Base-by-base conservation (phyloP, 2,113 vertebrate genomes). In the Perognathus longimembris region DNA sequence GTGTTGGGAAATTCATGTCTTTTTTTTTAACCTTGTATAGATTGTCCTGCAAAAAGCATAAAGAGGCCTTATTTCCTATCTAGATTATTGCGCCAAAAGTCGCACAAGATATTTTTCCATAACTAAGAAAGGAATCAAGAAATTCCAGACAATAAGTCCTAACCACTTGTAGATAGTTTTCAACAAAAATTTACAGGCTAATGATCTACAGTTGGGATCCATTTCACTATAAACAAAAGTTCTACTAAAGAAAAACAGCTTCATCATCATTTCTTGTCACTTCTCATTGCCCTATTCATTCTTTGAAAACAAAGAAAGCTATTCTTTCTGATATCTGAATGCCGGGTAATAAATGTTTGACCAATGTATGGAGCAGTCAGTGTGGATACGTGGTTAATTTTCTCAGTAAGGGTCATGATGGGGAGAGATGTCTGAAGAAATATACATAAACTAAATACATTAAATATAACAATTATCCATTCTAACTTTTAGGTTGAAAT, bases 381-480 rank as follows among this genome's bases (percentile, higher is more conserved):
- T 67, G 36, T 22, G 69, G 34, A 24, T 73, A 36, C 22, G 64
- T 6, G 67, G 92, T 88, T 86, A 84, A 88, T 83, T 89, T 83
- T 70, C 54, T 42, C 78, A 36, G 12, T 50, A 38, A 91, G 40
- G 34, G 6, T 87, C 74, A 88, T 75, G 17, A 32, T 69, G 30
- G 22, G 18, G 50, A 79, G 63, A 85, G 61, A 63, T 36, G 54
- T 78, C 69, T 83, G n/a, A 94, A 95, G 70, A 78, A 85, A 90
- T 59, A 74, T 70, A 40, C 6, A 74, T 32, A 45, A 78, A 82
- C 64, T 40, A 86, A 92, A 67, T 45, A 90, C 61, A 70, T 79
- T 92, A 95, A 90, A 20, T 66, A 26, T 28, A 78, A 66, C 40
- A 84, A 76, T 87, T 86, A 89, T 64, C 94, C 91, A 89, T 94